Evolutionary conservation across 1,140 invertebrate genomes (phyloP).

Genomic region (Chymomyza costata): DNA sequence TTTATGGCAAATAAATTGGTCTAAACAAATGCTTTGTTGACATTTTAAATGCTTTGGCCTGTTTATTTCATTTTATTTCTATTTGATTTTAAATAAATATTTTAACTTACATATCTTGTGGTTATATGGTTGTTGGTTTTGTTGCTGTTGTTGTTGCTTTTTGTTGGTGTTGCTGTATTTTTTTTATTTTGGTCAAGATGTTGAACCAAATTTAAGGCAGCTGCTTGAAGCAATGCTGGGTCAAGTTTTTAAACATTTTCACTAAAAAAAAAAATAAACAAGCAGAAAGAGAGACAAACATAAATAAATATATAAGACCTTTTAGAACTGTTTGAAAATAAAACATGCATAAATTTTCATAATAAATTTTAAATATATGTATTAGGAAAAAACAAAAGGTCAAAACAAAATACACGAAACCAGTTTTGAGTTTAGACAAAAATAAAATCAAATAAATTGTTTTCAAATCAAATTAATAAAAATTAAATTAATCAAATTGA

Average conservation of each 20-base stretch:
- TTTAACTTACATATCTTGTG: slow-evolving; percentile 57
- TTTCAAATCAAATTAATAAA: slow-evolving; percentile 52
- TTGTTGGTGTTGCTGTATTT: slow-evolving; percentile 3
- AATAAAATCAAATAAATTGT: slow-evolving; percentile 43
- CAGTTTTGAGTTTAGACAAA: slow-evolving; percentile 51
- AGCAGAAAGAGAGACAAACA: slow-evolving; percentile 19
- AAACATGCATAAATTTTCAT: slow-evolving; percentile 29
- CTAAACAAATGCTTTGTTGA: no score
- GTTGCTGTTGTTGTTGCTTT: no score
- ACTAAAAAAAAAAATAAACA: slow-evolving; percentile 34
- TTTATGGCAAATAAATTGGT: slow-evolving; percentile 52
- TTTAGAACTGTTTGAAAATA: no score
- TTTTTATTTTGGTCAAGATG: slow-evolving; percentile 26
- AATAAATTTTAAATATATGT: slow-evolving; percentile 12
- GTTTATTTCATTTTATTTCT: no score
- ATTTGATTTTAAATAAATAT: slow-evolving; percentile 26
- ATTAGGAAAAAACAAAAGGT: slow-evolving; percentile 51
- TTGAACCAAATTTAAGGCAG: slow-evolving; percentile 28
- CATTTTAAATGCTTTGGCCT: no score
- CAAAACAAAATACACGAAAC: slow-evolving; percentile 44
- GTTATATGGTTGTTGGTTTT: no score
- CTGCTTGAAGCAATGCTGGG: slow-evolving; percentile 16
- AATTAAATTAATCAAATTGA: slow-evolving; percentile 46
- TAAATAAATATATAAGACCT: slow-evolving; percentile 5
- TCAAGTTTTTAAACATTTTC: slow-evolving; percentile 50